These are phyloP conservation scores for Choreutis nemorana DNA, from an alignment of 2,888 invertebrate species.

Conservation along the genomic window DNA sequence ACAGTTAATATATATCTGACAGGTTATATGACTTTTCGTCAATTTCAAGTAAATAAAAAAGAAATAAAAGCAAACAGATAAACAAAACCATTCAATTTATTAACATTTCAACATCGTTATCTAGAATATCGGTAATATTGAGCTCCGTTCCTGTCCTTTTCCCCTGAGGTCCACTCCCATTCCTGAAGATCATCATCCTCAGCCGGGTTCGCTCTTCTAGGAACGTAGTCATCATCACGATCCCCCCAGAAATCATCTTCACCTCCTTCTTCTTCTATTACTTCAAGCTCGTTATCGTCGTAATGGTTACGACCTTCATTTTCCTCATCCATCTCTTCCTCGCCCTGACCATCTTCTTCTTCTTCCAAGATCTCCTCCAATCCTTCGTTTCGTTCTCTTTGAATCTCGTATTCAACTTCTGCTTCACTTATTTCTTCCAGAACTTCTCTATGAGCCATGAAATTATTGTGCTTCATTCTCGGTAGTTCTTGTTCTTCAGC, in stretches of 20 bases:
- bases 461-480: constrained; percentile 26
- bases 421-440: constrained; percentile 54
- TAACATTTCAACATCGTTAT: constrained; percentile 25
- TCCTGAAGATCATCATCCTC: constrained; percentile 41
- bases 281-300: constrained; percentile 32
- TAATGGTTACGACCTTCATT: constrained; percentile 42
- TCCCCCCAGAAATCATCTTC: constrained; percentile 41
- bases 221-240: constrained; percentile 25
- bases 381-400: constrained; percentile 36
- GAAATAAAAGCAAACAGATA: too few species aligned
- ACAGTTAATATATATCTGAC: too few species aligned
- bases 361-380: constrained; percentile 54
- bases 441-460: constrained; percentile 50
- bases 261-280: constrained; percentile 23
- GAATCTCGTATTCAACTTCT: constrained; percentile 48
- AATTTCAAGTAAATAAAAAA: too few species aligned
- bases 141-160: constrained; percentile 31
- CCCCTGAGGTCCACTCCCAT: constrained; percentile 53
- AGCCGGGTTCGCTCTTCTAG: constrained; percentile 24
- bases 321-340: constrained; percentile 26
- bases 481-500: constrained; percentile 24
- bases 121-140: constrained; percentile 46
- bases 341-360: constrained; percentile 38
- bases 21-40: too few species aligned
- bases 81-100: too few species aligned